Evolutionary conservation across 2,797 vertebrate species (phyloP), one percentile per base, ranked within the genome.

Genomic region (Malurus splendens): DNA sequence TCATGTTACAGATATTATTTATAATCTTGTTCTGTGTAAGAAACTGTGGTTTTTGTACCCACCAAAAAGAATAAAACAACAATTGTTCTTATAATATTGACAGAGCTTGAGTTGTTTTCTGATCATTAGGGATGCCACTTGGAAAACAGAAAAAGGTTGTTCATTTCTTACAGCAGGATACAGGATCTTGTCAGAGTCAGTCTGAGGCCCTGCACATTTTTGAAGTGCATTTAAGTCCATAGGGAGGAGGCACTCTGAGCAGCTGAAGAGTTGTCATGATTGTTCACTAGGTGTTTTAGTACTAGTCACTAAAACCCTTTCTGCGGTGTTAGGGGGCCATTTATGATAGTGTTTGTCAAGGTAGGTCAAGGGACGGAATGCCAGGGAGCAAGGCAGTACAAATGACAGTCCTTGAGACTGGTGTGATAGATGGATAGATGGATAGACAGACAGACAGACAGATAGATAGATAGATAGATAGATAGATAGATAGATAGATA

Each of bases 11-110:
- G 32, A 76, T 95, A 96, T 97, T 97, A 97, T 97, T 98, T 97
- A 97, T 97, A 97, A 97, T 96, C 95, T 96, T 97, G 94, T 97
- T 97, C 97, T 97, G 93, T 97, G 97, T 98, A 97, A 97, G 96
- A 97, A 96, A 97, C 96, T 96, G 95, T 97, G 97, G 96, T 96
- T 98, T 97, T 98, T 97, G 95, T 98, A 98, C 97, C 97, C 97
- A 97, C 95, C 94, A 96, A 97, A 97, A 97, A 97, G 94, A 98
- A 97, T 98, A 97, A 97, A 98, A 97, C 94, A 94, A 96, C 90
- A 97, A 95, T 96, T 94, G 95, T 98, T 98, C 98, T 98, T 97
- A 97, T 95, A 96, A 96, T 93, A 95, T 95, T 47, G 94, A 96
- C 95, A 97, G 92, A 97, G 86, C 93, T 95, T 95, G 86, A 95